Conservation (phyloP, 2,797 vertebrate genomes). For the Hydrophis major region DNA sequence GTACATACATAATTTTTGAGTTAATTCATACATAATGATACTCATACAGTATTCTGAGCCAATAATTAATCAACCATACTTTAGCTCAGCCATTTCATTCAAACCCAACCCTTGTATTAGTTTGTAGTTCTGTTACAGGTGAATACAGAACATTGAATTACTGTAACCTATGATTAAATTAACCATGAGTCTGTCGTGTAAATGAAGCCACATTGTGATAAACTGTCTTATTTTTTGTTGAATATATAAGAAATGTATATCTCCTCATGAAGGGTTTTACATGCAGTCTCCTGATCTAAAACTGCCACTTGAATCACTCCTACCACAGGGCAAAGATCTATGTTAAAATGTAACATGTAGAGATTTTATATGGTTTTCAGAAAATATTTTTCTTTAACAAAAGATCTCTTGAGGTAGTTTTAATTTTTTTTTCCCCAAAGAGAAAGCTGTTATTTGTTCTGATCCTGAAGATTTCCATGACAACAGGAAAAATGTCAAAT, state of each 20-base stretch:
- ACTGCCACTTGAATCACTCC: neutral
- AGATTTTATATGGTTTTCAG: neutral
- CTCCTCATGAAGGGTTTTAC: neutral
- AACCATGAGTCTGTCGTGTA: neutral
- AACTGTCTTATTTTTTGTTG: neutral
- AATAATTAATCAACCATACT: neutral
- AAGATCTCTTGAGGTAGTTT: neutral
- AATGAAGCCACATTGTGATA: neutral
- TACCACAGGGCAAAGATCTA: neutral
- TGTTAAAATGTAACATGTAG: neutral
- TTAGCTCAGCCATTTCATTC: neutral
- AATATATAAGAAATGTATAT: neutral
- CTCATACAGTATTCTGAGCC: neutral
- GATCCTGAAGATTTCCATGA: neutral
- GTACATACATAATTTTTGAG: neutral
- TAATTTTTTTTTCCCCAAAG: neutral
- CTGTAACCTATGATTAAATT: neutral
- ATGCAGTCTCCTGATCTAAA: neutral
- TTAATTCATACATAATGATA: neutral
- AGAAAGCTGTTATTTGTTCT: conserved; percentile 51
- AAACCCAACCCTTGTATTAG: neutral
- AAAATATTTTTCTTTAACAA: neutral
- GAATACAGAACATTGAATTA: neutral
- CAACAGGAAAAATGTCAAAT: conserved; percentile 49
- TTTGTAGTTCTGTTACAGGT: neutral